Conservation (phyloP, 2,888 invertebrate species). For the Ichneumoninae sp. region DNA sequence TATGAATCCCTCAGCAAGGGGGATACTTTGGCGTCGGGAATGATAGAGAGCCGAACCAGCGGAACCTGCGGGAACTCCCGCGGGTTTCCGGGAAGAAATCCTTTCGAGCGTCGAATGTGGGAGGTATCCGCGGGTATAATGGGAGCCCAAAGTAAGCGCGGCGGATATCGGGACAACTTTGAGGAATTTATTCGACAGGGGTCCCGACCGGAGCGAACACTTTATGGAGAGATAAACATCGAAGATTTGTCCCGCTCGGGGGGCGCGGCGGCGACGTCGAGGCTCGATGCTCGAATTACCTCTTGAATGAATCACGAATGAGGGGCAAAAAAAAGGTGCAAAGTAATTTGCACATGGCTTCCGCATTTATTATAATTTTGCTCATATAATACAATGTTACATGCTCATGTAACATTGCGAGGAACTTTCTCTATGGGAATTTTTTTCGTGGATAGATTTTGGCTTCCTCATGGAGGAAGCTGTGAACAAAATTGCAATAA, state of each 20-base stretch:
- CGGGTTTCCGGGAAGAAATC: conserved; percentile 53
- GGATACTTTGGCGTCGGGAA: background rate
- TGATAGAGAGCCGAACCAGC: background rate
- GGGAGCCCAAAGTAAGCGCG: conserved; percentile 13
- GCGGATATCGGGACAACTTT: background rate
- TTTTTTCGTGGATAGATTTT: too few species aligned
- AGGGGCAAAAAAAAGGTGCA: background rate
- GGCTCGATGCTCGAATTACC: conserved; percentile 37
- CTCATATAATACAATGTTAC: background rate
- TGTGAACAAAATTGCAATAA: too few species aligned
- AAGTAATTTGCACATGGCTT: too few species aligned
- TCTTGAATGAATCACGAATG: background rate
- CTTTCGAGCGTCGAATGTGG: conserved; percentile 54
- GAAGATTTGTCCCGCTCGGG: conserved; percentile 6
- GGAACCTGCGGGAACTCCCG: conserved; percentile 34
- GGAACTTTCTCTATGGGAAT: too few species aligned
- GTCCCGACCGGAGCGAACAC: conserved; percentile 27
- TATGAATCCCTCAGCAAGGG: conserved; percentile 19
- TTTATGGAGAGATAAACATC: conserved; percentile 56
- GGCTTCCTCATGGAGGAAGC: too few species aligned
- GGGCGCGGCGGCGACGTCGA: background rate
- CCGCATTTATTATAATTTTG: too few species aligned
- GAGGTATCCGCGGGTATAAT: conserved; percentile 42
- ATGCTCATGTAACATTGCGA: background rate
- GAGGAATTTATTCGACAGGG: conserved; percentile 61